Conservation (phyloP, 1,140 invertebrate species). For the Atta colombica region DNA sequence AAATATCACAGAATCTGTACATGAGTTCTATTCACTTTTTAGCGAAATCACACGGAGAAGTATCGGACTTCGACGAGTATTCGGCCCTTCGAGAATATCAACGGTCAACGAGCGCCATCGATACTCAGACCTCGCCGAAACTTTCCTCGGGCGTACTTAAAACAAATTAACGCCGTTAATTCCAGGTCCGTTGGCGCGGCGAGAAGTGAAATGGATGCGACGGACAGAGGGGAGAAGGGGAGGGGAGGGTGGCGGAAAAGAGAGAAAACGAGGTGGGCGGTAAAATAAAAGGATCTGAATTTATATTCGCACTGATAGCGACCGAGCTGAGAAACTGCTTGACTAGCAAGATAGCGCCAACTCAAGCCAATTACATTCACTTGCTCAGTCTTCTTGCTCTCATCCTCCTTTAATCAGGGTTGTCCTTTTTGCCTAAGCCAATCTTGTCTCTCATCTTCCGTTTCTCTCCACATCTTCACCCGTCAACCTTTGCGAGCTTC, state of each 20-base stretch:
- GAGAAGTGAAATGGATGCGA: conserved; percentile 32
- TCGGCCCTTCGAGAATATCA: conserved; percentile 54
- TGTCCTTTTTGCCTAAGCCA: conserved; percentile 53
- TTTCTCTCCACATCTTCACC: conserved; percentile 18
- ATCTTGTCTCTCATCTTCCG: conserved; percentile 52
- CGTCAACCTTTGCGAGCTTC: neutral
- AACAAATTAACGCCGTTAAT: conserved; percentile 83
- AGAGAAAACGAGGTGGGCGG: too few species aligned
- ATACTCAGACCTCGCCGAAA: conserved; percentile 69
- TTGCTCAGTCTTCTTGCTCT: conserved; percentile 76
- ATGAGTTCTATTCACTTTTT: neutral
- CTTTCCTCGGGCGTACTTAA: conserved; percentile 76
- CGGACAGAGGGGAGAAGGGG: neutral
- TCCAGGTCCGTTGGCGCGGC: conserved; percentile 50
- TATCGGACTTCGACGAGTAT: conserved; percentile 35
- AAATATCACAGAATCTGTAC: neutral
- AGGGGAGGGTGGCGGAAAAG: conserved; percentile 52
- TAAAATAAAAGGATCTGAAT: conserved; percentile 79
- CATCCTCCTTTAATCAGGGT: conserved; percentile 50
- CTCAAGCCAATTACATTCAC: conserved; percentile 85
- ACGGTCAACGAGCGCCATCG: conserved; percentile 68
- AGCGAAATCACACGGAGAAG: neutral
- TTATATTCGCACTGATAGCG: conserved; percentile 84
- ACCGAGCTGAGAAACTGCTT: conserved; percentile 83
- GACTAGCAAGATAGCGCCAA: conserved; percentile 82